Evolutionary conservation across 2,888 invertebrate species (phyloP), one percentile per base, ranked within the genome.

Genomic region (Pediacus dermestoides): DNA sequence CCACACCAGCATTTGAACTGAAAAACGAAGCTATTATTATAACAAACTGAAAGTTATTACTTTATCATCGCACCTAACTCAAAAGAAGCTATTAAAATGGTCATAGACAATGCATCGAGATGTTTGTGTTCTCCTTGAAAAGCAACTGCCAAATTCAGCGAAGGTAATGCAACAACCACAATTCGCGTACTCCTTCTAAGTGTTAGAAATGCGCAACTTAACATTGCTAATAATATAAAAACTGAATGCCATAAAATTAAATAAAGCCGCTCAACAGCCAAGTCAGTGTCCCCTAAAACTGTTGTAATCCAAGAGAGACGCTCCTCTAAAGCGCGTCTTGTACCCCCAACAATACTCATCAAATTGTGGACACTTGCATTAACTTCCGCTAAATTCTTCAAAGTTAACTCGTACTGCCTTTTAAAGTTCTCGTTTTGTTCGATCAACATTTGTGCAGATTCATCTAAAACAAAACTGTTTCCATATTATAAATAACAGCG

Each of bases 371-470:
- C 71, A 0, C 76, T 76, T 36, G 66, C 58, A 46, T 77, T 77
- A 22, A 78, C 74, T 55, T 74, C 71, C 12, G 64, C 60, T 4
- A 77, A 41, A 53, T 74, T 75, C 12, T 66, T 52, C 21, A 77
- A 60, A 1, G 76, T 75, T 23, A 65, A 58, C 41, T 72, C 64
- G 45, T 76, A 76, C 43, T 74, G 74, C 2, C 55, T 46, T 14
- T 70, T 64, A 8, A 74, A 73, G 42, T 70, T 60, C 46, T 69
- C 63, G 41, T 73, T 75, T 52, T 75, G 74, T 14, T 60, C 51
- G 13, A 74, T 48, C 14, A 77, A 67, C 26, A 71, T 59, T 40
- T 64, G 53, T 8, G 68, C 64, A 18, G 70, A 69, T 39, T 67
- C 58, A 37, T 70, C 71, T 70, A 47, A 33, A 63, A 61, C 6